Evolutionary conservation across 2,797 vertebrate species (phyloP), one percentile per base, ranked within the genome.

Genomic region (Adrianichthys oophorus): DNA sequence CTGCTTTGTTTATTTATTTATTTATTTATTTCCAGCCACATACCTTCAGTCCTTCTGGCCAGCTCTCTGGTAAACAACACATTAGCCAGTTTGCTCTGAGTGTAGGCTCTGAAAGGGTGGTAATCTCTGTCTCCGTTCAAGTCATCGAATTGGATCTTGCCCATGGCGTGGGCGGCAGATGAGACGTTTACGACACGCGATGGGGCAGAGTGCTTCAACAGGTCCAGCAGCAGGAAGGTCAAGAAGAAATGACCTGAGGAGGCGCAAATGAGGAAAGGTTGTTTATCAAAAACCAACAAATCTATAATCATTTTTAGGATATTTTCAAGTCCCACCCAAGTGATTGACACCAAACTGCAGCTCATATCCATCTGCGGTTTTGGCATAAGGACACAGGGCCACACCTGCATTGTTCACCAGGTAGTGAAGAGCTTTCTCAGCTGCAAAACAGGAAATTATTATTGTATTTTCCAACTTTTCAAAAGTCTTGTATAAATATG

Each of bases 291-390:
- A 46, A 14, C 17, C 13, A 14, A 14, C 15, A 44, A 44, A 8
- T 18, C 16, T 6, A 10, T 8, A 1, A 47, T 2, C 40, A 23
- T 52, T 17, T 59, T 15, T 17, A 37, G 5, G 5, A 32, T 0
- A 7, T 53, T 48, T 52, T 5, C 4, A 51, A 19, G 0, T 68
- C 72, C 1, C 79, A 93, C 90, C 92, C 62, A 92, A 82, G 70
- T 92, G 91, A 84, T 92, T 93, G 63, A 92, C 90, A 60, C 91
- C 92, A 75, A 93, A 90, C 58, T 92, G 91, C 66, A 86, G 85
- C 72, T 92, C 92, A 60, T 66, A 91, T 54, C 90, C 91, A 32
- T 92, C 91, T 44, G 15, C 76, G 4, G 92, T 93, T 6, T 44
- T 78, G 29, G 66, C 23, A 37, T 84, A 81, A 1, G 90, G 63